A percentile compares a stretch with the other conserved stretches of the same genome.
Conservation (phyloP, 2,888 invertebrate genomes). For the Epistrophe grossulariae region DNA sequence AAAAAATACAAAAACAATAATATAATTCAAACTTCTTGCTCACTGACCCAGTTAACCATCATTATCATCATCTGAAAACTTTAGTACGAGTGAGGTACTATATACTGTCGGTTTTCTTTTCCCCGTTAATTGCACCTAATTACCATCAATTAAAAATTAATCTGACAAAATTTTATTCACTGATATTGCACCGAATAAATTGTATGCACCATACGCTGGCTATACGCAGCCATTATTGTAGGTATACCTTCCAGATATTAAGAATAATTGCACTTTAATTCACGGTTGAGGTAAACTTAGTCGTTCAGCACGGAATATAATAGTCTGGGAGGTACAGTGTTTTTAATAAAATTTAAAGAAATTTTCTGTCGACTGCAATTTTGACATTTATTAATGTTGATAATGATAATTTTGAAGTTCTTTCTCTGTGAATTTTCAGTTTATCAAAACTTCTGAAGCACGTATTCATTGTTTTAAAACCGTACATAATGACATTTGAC, state of each 20-base stretch:
- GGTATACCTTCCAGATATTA: constrained; percentile 35
- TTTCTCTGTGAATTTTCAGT: too few relatives aligned
- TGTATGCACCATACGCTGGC: constrained; percentile 35
- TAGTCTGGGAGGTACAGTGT: neutral
- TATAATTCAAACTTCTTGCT: neutral
- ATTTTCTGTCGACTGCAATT: too few relatives aligned
- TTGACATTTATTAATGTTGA: too few relatives aligned
- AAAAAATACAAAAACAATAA: neutral
- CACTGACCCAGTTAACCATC: constrained; percentile 53
- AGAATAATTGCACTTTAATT: constrained; percentile 61
- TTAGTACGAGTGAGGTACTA: neutral
- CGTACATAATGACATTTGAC: too few relatives aligned
- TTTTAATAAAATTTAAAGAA: neutral
- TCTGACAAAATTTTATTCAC: constrained; percentile 61
- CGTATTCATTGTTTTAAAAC: too few relatives aligned
- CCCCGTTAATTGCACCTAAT: constrained; percentile 58
- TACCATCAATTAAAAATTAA: constrained; percentile 66
- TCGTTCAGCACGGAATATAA: neutral
- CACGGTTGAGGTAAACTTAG: constrained; percentile 49
- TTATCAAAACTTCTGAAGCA: too few relatives aligned
- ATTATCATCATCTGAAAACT: neutral
- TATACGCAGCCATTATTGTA: constrained; percentile 42
- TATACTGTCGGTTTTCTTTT: constrained; percentile 45
- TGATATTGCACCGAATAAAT: constrained; percentile 60
- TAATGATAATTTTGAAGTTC: too few relatives aligned